Base-by-base conservation (phyloP, 2,113 vertebrate species). In the Tretioscincus oriximinensis region DNA sequence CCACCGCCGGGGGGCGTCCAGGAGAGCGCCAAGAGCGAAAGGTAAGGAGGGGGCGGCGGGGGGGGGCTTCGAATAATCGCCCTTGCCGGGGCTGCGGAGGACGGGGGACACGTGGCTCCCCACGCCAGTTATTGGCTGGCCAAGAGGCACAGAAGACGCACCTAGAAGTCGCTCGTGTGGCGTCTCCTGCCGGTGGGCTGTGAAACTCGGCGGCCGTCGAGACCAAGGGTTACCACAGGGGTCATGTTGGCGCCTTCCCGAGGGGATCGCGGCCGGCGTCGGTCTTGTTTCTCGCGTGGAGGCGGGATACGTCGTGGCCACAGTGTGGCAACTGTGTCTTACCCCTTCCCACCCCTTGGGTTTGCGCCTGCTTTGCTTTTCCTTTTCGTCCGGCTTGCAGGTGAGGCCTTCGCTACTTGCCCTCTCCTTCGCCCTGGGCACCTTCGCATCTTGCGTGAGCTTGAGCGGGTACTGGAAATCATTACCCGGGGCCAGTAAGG, bases 11-110 rank as follows among this genome's bases (percentile, higher is more conserved):
- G 93, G 58, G 93, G 96, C 92, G 96, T 96, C 89, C 94, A 92
- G 88, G 96, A 97, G 85, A 93, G 94, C 83, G 90, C 93, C 18
- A 84, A 89, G 84, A 95, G 95, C 73, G 96, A 96, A 88, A 97
- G 96, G 97, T 97, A 96, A 97, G 63, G 14, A 18, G 12, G 0
- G 35, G 70, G 68, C 35, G 35, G 35, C 35, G 21, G 63, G 26
- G 7, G 65, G 67, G 3, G 28, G 64, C 28, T 63, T 26, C 24
- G 45, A 41, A 10, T 11, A 1, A 41, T 41, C 35, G n/a, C 8
- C 49, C 2, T 5, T 12, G 41, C 21, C 41, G 64, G 54, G 80
- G 41, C 12, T 18, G 12, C 35, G 58, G 4, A 7, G 20, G 12
- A 18, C 24, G 10, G 8, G n/a, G 1, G 49, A 24, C 71, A 8